phyloP scores from a whole-genome alignment of 1,140 invertebrate species.

The Cydia splendana region DNA sequence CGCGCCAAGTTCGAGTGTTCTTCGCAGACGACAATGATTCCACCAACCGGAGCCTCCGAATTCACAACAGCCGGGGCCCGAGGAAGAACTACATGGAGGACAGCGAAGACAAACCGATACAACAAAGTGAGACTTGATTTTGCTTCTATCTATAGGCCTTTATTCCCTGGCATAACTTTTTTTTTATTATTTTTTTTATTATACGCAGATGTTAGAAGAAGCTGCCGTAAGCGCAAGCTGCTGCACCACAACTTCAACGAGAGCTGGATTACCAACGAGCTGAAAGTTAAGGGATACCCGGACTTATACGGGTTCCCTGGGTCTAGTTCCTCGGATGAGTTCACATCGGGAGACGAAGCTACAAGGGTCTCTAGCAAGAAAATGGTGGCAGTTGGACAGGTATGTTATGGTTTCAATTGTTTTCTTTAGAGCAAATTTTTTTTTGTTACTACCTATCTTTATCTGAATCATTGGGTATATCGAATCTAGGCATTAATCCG shows the following conservation, averaged over 20 bases:
- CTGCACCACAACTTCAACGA: conserved; percentile 78
- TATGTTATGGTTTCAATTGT: background rate
- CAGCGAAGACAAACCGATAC: conserved; percentile 78
- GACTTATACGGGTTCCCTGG: conserved; percentile 69
- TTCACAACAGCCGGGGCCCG: conserved; percentile 61
- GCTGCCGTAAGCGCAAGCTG: conserved; percentile 75
- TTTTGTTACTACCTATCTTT: background rate
- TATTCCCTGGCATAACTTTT: no score
- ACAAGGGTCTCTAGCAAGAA: conserved; percentile 57
- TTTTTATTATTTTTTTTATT: no score
- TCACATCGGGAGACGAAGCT: conserved; percentile 67
- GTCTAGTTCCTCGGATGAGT: conserved; percentile 71
- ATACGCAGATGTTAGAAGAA: conserved; percentile 69
- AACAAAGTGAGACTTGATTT: conserved; percentile 61
- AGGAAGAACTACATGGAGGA: conserved; percentile 78
- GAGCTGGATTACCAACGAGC: conserved; percentile 79
- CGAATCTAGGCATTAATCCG: no score
- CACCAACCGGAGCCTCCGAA: conserved; percentile 64
- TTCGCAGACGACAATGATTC: conserved; percentile 73
- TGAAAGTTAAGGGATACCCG: conserved; percentile 78
- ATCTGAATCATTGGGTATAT: background rate
- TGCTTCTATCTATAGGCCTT: no score
- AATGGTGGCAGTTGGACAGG: conserved; percentile 50
- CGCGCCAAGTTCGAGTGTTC: conserved; percentile 75
- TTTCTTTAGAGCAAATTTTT: no score